phyloP scores from a whole-genome alignment of 2,797 vertebrate species.

The Cuniculus paca region DNA sequence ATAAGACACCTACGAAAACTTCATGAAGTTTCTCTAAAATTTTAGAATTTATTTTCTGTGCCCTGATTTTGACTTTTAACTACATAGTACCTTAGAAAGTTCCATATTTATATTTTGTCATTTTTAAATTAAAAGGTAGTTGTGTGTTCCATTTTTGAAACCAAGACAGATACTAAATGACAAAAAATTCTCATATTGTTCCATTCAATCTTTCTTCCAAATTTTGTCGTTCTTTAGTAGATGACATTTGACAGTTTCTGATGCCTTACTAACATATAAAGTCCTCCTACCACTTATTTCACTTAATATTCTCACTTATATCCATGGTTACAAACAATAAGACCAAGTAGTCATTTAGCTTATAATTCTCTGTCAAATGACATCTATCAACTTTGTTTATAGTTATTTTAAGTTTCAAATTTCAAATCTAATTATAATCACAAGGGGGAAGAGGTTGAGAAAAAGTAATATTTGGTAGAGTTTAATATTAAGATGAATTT shows the following conservation, averaged over 20 bases:
- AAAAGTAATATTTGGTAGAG: background rate
- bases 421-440: conserved; percentile 55
- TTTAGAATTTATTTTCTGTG: conserved; percentile 20
- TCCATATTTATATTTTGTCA: background rate
- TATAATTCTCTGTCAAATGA: conserved; percentile 36
- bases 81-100: background rate
- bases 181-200: background rate
- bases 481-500: conserved; percentile 46
- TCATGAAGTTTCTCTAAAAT: background rate
- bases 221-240: background rate
- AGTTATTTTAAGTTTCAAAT: conserved; percentile 36
- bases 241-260: background rate
- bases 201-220: background rate
- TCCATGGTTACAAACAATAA: background rate
- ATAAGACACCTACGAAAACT: background rate
- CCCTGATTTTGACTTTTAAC: background rate
- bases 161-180: background rate
- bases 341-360: background rate
- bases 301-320: conserved; percentile 19
- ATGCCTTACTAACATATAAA: background rate
- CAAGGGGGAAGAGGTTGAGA: background rate
- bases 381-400: conserved; percentile 7
- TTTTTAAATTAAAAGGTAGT: background rate
- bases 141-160: background rate
- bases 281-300: background rate